Evolutionary conservation across 2,113 vertebrate species (phyloP), one percentile per base, ranked within the genome.

Genomic region (Paratilapia polleni): DNA sequence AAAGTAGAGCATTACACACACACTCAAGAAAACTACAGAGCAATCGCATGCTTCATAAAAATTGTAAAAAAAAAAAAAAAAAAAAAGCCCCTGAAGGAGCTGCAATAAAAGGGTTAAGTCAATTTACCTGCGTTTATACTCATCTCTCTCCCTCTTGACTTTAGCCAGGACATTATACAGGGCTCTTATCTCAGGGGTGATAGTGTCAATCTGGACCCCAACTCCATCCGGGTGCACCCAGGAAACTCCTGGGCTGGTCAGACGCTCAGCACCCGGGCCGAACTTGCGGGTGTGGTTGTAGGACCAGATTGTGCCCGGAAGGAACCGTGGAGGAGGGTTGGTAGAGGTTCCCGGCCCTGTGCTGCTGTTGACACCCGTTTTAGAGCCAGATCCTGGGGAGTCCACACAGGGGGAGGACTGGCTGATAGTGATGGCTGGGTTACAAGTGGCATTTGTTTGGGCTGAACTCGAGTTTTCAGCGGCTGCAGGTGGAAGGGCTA

Each of bases 121-220:
- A 15, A 79, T 96, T 96, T 96, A 99, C 98, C 97, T 98, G 92
- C 97, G 96, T 92, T 98, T 99, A 93, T 98, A 99, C 91, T 99
- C 98, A 57, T 99, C 98, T 36, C 98, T 94, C 90, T 99, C 98
- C 80, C 98, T 90, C 95, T 98, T 99, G 89, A 99, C 98, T 94
- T 99, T 99, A 89, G 97, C 98, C 96, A 99, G 94, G 62, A 99
- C 98, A 78, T 99, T 99, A 92, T 99, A 99, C 47, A 99, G 97
- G 2, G 98, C 98, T n/a, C 98, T 95, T 89, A 99, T 98, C 95
- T 99, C 98, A 0, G 98, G 98, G 22, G 98, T 99, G 94, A 99
- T 99, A 94, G 98, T 99, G 94, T 99, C 98, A 52, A 98, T 99
- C 96, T 99, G 98, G 79, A 99, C 98, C 4, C 98, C 98, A 6